These are phyloP conservation scores for Nannoperca obscura DNA, from an alignment of 2,797 vertebrate species.

Conservation along the genomic window DNA sequence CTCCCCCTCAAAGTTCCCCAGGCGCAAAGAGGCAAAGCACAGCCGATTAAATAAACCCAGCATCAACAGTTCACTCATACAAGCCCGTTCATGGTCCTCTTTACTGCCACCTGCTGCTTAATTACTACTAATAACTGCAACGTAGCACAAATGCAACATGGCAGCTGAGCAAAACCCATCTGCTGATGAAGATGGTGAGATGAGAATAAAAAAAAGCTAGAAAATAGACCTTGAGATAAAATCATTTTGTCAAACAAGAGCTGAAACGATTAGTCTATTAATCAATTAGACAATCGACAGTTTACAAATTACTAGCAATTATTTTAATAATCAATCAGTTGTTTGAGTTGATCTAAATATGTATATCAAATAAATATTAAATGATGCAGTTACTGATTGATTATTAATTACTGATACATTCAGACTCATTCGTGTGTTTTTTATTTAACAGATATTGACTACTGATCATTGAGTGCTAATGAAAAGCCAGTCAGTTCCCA, in stretches of 20 bases:
- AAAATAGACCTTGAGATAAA: neutral
- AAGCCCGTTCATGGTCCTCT: constrained; percentile 12
- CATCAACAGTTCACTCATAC: neutral
- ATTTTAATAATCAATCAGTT: too few relatives aligned
- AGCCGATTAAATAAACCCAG: neutral
- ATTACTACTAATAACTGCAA: neutral
- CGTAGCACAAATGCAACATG: neutral
- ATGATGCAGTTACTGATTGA: neutral
- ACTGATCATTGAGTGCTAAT: neutral
- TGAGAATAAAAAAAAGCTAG: neutral
- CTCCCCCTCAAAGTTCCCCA: neutral
- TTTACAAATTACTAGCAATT: too few relatives aligned
- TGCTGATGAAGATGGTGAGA: neutral
- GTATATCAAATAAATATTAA: neutral
- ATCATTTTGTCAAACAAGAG: neutral
- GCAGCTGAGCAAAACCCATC: neutral
- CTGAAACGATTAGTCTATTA: neutral
- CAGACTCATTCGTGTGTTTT: neutral
- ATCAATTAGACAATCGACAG: too few relatives aligned
- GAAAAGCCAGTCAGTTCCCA: constrained; percentile 46
- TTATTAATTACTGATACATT: too few relatives aligned
- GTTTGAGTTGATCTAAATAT: neutral
- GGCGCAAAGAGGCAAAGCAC: neutral
- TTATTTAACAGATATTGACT: constrained; percentile 41
- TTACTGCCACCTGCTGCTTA: constrained; percentile 17